Conservation (phyloP, 2,113 vertebrate genomes). For the Daboia siamensis region DNA sequence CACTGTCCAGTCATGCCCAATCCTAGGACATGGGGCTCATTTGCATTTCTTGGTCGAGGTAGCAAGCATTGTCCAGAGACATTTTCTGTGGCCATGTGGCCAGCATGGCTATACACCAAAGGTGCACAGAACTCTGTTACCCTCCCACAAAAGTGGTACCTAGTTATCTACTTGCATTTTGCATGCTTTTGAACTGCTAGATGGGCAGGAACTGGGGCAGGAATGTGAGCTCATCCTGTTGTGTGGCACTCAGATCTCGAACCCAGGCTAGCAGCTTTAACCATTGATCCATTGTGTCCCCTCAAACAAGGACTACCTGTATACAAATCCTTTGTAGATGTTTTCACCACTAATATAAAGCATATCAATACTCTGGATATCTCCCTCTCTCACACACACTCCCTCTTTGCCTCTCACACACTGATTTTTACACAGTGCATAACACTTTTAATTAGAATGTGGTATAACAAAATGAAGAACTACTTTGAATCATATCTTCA, state of each 20-base stretch:
- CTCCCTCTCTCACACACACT: neutral
- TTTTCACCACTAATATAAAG: neutral
- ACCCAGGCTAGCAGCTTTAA: neutral
- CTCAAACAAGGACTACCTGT: neutral
- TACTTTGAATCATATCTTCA: neutral
- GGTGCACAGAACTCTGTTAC: neutral
- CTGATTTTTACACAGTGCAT: neutral
- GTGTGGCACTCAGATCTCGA: neutral
- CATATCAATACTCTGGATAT: neutral
- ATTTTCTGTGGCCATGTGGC: neutral
- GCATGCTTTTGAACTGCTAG: neutral
- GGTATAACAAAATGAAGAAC: neutral
- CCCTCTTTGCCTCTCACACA: neutral
- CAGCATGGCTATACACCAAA: neutral
- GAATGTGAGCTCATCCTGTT: neutral
- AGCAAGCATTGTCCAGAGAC: neutral
- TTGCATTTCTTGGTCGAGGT: neutral
- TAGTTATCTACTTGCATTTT: neutral
- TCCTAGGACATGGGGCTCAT: neutral
- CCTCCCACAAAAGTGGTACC: neutral
- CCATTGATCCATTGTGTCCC: neutral
- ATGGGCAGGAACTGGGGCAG: neutral
- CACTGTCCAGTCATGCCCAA: neutral
- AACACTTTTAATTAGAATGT: neutral
- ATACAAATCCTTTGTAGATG: neutral